phyloP scores from a whole-genome alignment of 2,888 invertebrate species.

The Rosalia funebris region DNA sequence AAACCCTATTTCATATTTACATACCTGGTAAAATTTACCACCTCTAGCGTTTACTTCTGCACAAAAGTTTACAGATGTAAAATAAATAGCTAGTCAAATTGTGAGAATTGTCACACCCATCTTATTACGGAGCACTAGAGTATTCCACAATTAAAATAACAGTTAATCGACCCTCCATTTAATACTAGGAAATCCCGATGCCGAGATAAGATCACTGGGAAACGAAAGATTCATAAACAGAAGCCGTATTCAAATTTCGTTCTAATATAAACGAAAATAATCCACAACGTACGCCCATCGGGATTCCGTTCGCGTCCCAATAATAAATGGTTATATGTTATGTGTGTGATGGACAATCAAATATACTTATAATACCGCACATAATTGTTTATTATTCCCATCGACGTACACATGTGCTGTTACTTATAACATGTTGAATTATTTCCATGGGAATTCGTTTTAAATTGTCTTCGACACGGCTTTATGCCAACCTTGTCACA shows the following conservation, averaged over 20 bases:
- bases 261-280: conserved; percentile 13
- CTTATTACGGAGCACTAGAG: no score
- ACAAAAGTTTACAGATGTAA: no score
- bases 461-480: conserved; percentile 40
- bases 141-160: no score
- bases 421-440: conserved; percentile 55
- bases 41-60: no score
- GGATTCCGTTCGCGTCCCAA: conserved; percentile 49
- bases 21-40: no score
- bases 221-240: neutral
- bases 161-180: no score
- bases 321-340: conserved; percentile 52
- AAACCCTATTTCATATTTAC: no score
- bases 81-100: no score
- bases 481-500: conserved; percentile 31
- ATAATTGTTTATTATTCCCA: conserved; percentile 55
- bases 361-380: conserved; percentile 48
- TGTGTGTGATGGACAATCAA: conserved; percentile 53
- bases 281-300: conserved; percentile 33
- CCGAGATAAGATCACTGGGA: neutral
- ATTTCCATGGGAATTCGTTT: conserved; percentile 56
- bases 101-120: no score
- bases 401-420: conserved; percentile 52
- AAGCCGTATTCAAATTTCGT: conserved; percentile 13
- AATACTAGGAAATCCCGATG: no score